Conservation (phyloP, 2,113 vertebrate genomes). For the Spizaetus ornatus region DNA sequence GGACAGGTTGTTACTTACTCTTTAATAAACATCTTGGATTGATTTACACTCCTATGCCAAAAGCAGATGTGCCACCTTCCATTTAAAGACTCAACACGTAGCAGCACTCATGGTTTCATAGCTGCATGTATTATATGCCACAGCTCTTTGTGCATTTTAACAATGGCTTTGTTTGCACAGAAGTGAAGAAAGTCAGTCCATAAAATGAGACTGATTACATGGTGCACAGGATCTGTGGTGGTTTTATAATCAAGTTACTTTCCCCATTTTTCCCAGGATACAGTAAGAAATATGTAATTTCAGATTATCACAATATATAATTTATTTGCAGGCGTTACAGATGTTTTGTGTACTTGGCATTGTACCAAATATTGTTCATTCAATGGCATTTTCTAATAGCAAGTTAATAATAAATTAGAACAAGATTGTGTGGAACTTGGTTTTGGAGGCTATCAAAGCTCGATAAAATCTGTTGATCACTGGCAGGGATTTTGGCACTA, state of each 20-base stretch:
- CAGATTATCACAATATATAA: background rate
- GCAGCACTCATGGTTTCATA: background rate
- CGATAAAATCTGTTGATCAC: background rate
- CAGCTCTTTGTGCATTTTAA: background rate
- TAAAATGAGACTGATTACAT: background rate
- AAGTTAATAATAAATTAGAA: conserved; percentile 41
- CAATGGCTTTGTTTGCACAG: conserved; percentile 13
- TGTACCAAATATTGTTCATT: background rate
- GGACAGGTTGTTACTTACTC: conserved; percentile 10
- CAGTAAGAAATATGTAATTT: background rate
- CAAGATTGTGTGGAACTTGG: background rate
- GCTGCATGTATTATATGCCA: background rate
- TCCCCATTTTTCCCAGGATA: background rate
- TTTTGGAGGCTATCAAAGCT: background rate
- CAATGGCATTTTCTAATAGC: background rate
- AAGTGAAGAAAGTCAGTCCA: background rate
- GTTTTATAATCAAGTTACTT: background rate
- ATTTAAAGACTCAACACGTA: conserved; percentile 4
- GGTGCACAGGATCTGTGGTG: background rate
- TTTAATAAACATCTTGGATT: conserved; percentile 46
- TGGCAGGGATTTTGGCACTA: background rate
- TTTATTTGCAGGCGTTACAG: background rate
- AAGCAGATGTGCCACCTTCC: conserved; percentile 43
- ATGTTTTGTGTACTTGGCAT: background rate
- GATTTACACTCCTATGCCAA: conserved; percentile 32